Evolutionary conservation across 2,113 vertebrate genomes (phyloP), one percentile per base, ranked within the genome.

Genomic region (Pyrgilauda ruficollis): DNA sequence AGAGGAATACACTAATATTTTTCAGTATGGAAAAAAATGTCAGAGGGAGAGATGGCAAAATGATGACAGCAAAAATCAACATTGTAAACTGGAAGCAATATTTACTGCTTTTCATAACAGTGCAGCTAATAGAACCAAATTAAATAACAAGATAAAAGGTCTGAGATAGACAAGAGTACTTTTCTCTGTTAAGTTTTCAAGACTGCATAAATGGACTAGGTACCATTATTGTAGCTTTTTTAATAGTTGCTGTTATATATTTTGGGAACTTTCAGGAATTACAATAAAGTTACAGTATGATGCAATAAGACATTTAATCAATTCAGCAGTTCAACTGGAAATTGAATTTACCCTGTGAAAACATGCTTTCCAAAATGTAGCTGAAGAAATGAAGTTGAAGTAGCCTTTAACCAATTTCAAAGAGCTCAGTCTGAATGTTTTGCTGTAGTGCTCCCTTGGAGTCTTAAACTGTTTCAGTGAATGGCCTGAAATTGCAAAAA

Each of bases 401-500:
- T 49, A 76, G n/a, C 43, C 81, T 76, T 95, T 92, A 87, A 92
- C 63, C 43, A 89, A 83, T 84, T 95, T 73, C 67, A 89, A 90
- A 88, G 66, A 81, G 53, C 77, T 88, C 46, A 55, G n/a, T 35
- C n/a, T 86, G 83, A 81, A 75, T 46, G 18, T 64, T 59, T 67
- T 87, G 37, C 73, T 76, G 31, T 17, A 75, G 43, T 69, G 23
- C 66, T 89, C 66, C 69, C 53, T 52, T 53, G 61, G 56, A 96
- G 52, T 86, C 74, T 72, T 89, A 80, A 84, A 67, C 63, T 74
- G 21, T 50, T 94, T 77, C 19, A 80, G 53, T 80, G 73, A 93
- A 93, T 58, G 62, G 61, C 35, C 80, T 82, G 81, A 94, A 94
- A 94, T 89, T 88, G 61, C 15, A 92, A 90, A 89, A 94, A 94